Percentiles rank a stretch among this genome's conserved stretches.
Evolutionary conservation across 2,797 vertebrate genomes (phyloP).

Genomic region (Vultur gryphus): DNA sequence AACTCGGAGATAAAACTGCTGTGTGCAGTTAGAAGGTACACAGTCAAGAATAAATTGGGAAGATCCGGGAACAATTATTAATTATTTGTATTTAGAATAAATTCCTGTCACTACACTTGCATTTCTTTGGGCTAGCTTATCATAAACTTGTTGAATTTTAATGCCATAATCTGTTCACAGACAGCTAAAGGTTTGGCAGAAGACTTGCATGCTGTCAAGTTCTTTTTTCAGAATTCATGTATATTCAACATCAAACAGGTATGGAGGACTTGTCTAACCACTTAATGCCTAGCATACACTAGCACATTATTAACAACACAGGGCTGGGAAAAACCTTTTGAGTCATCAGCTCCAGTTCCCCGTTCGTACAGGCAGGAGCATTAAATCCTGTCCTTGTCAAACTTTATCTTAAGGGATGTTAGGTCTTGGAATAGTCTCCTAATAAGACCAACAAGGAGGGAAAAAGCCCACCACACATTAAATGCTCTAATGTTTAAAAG

Average conservation of each 20-base stretch:
- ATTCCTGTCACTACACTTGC: background rate
- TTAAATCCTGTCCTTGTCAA: background rate
- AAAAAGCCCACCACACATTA: background rate
- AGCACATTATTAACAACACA: background rate
- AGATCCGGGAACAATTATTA: background rate
- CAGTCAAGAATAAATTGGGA: background rate
- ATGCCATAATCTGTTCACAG: background rate
- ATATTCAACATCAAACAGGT: background rate
- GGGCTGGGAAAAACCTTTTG: constrained; percentile 1
- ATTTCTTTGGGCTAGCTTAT: background rate
- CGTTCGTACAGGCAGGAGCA: background rate
- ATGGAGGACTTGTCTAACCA: background rate
- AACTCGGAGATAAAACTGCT: background rate
- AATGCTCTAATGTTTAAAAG: background rate
- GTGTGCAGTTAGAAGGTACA: background rate
- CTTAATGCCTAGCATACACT: background rate
- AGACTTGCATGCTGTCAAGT: background rate
- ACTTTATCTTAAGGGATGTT: background rate
- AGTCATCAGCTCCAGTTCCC: background rate
- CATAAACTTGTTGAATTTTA: background rate
- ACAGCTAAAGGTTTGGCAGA: background rate
- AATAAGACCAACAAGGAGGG: background rate
- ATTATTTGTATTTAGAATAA: background rate
- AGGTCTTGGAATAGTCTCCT: background rate
- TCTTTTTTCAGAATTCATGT: background rate